A percentile compares a stretch with the other conserved stretches of the same genome.
Conservation (phyloP, 2,113 vertebrate species). For the Rhynchomys soricoides region DNA sequence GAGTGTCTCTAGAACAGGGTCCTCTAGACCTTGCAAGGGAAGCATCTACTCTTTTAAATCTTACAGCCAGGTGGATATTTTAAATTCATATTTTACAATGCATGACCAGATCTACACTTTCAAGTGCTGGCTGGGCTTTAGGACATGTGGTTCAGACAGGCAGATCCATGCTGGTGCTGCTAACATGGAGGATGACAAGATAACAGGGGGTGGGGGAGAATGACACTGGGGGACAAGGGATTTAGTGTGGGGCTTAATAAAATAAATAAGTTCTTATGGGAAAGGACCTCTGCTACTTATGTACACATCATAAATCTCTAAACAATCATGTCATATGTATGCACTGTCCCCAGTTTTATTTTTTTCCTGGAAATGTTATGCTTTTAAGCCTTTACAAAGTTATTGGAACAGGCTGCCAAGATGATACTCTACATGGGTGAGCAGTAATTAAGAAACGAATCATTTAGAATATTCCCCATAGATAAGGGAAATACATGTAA, state of each 20-base stretch:
- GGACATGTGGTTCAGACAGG: not conserved
- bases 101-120: too few relatives aligned
- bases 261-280: not conserved
- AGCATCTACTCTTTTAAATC: not conserved
- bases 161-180: not conserved
- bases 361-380: not conserved
- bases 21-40: not conserved
- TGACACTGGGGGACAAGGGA: not conserved
- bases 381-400: not conserved
- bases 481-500: not conserved
- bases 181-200: not conserved
- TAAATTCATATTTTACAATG: not conserved
- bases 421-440: not conserved
- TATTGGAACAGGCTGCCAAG: not conserved
- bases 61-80: not conserved
- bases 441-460: slow-evolving; percentile 19
- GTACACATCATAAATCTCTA: not conserved
- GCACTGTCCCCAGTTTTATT: not conserved
- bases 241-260: not conserved
- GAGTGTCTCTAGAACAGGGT: not conserved
- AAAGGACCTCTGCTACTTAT: not conserved
- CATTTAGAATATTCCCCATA: not conserved
- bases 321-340: not conserved
- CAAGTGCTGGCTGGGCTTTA: not conserved
- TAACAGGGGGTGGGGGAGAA: not conserved